Conservation (phyloP, 2,113 vertebrate genomes). For the Phycodurus eques region DNA sequence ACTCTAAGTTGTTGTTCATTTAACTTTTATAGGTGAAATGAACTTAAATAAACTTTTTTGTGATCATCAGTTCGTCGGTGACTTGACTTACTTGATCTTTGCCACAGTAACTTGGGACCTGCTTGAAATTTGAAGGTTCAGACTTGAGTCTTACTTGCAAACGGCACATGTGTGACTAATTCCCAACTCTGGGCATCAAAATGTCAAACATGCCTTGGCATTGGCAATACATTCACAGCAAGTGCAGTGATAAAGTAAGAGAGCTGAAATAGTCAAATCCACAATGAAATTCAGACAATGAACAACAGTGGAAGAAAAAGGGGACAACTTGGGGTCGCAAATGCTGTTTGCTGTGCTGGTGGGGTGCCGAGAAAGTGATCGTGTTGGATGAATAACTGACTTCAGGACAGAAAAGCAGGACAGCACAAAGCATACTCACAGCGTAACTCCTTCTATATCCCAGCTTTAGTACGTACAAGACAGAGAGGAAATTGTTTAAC, state of each 20-base stretch:
- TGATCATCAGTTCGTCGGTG: too few relatives aligned
- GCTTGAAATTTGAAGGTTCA: too few relatives aligned
- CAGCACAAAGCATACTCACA: constrained; percentile 71
- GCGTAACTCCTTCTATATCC: constrained; percentile 77
- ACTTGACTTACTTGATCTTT: too few relatives aligned
- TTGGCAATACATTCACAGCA: not conserved
- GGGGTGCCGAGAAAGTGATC: constrained; percentile 62
- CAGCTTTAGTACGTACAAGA: constrained; percentile 73
- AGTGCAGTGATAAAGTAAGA: not conserved
- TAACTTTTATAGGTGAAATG: too few relatives aligned
- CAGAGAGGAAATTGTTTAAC: constrained; percentile 72
- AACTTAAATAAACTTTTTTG: too few relatives aligned
- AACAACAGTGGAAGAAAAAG: not conserved
- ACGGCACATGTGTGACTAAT: too few relatives aligned
- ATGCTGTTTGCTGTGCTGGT: constrained; percentile 38
- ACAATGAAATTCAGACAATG: not conserved
- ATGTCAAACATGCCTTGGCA: not conserved
- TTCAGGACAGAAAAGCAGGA: constrained; percentile 71
- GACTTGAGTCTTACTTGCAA: too few relatives aligned
- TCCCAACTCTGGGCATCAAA: not conserved
- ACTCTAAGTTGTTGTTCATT: too few relatives aligned
- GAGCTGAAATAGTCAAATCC: not conserved
- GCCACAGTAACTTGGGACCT: too few relatives aligned
- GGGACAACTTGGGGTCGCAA: not conserved
- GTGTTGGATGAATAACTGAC: constrained; percentile 68